Conservation (phyloP, 30 jellyfish, hydroid and myxozoan species). For the Rhopilema esculentum region DNA sequence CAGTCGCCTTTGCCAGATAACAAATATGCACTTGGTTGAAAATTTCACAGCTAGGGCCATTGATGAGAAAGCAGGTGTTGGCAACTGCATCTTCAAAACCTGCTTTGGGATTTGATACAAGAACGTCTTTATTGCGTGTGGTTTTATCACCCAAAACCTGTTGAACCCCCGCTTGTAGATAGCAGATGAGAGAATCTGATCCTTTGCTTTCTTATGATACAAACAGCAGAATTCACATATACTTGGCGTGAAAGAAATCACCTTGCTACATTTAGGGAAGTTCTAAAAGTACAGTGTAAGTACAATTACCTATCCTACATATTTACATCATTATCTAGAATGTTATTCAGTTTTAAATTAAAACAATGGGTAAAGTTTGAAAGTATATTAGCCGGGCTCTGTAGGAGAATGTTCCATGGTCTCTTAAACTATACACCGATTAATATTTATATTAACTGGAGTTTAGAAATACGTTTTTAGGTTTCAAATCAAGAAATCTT, state of each 20-base stretch:
- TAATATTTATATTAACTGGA: too few relatives aligned
- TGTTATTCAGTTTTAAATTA: too few relatives aligned
- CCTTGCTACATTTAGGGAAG: too few relatives aligned
- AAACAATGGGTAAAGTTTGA: too few relatives aligned
- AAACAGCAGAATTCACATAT: neutral
- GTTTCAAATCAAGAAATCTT: neutral
- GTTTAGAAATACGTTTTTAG: too few relatives aligned
- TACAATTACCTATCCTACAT: too few relatives aligned
- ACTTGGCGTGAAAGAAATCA: too few relatives aligned
- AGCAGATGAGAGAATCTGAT: neutral
- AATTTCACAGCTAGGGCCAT: neutral
- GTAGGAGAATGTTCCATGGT: too few relatives aligned
- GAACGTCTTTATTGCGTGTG: neutral
- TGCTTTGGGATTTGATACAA: neutral
- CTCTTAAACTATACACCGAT: too few relatives aligned
- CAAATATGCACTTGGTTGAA: neutral
- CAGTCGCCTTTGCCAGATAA: neutral
- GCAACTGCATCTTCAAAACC: neutral
- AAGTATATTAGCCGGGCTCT: too few relatives aligned
- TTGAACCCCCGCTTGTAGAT: neutral
- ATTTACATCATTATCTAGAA: too few relatives aligned
- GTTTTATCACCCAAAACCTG: neutral
- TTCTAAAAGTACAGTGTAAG: too few relatives aligned
- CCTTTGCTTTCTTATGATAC: neutral
- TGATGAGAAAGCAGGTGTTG: neutral